Base-by-base conservation (phyloP, 2,888 invertebrate genomes). In the Eupithecia insigniata region DNA sequence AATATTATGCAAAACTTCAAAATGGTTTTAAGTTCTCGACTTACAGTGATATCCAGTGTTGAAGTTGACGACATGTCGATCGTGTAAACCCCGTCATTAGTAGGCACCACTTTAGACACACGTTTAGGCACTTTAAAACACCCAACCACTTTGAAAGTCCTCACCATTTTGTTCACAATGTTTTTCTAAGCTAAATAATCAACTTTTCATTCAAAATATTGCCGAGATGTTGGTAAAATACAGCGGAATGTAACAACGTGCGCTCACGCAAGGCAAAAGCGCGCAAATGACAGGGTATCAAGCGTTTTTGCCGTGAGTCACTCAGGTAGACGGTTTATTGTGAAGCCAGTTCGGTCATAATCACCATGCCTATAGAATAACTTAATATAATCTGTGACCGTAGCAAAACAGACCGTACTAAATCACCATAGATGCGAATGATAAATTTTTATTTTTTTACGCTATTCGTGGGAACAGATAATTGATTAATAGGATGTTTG, bases 41-140 rank as follows among this genome's bases (percentile, higher is more conserved):
- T 91, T 84, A 92, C 93, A 51, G 88, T 86, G 58, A 92, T 86
- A 83, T 93, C 92, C 82, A 94, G 79, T 12, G 93, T 93, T 8
- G 90, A 89, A 14, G 90, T 89, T 65, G 91, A 90, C 6, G 91
- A 90, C 90, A 90, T 87, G 73, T 86, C 91, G 43, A 93, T 92
- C 62, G 92, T 92, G 75, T 85, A 93, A 65, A 93, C 89, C 16
- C 90, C 90, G 43, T 90, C 90, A 2, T 84, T 78, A 0, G 87
- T 83, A 2, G 93, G 93, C 0, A 89, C 89, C 76, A 94, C 92
- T 84, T 92, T 94, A 12, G 85, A 74, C 10, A 83, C 80, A 66
- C 92, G 84, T 69, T 84, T 90, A 10, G 91, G 89, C 87, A 92
- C 85, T 79, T 81, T 89, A 60, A 92, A 92, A 81, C 92, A 92